Base-by-base conservation (phyloP, 2,888 invertebrate genomes). In the Agriotes lineatus region DNA sequence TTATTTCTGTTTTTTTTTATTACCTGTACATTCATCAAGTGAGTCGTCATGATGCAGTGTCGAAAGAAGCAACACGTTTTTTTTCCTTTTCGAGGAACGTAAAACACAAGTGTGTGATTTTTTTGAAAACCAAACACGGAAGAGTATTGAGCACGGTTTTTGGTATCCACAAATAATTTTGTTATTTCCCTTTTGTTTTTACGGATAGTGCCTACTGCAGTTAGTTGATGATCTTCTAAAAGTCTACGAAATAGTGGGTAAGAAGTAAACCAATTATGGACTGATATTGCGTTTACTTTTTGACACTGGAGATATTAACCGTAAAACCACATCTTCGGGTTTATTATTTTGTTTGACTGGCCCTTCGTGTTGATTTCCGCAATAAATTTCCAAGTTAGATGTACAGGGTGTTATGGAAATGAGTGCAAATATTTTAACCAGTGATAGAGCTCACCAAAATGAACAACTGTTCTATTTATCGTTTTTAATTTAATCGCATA, bases 231-330 rank as follows among this genome's bases (percentile, higher is more conserved):
- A 10, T 35, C 10, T 35, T 35, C 10, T 10, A 35, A n/a, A 35
- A 35, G 35, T 35, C 10, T 35, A n/a, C n/a, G 6, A 7, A 35
- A 10, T n/a, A 54, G 10, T 30, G 3, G 7, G 20, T 54, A 35
- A 54, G 64, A 71, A 2, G 72, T 77, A 56, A 72, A 77, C 73
- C 76, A 78, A 54, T 79, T 78, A 58, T 79, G 76, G 71, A 4
- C 76, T 35, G 6, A 35, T n/a, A 35, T 35, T 35, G 6, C 16
- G 14, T 39, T 39, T 39, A 16, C 14, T 39, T 5, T 16, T 16
- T 14, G 16, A 14, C 12, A 39, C 16, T 39, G 12, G 39, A 14
- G 14, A 12, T 14, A 12, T 39, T 22, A 73, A 16, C 16, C 39
- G 2, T 14, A 39, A 3, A 39, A 14, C 39, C 5, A 39, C 39